Conservation (phyloP, 1,140 invertebrate species). For the Drosophila pseudoananassae region DNA sequence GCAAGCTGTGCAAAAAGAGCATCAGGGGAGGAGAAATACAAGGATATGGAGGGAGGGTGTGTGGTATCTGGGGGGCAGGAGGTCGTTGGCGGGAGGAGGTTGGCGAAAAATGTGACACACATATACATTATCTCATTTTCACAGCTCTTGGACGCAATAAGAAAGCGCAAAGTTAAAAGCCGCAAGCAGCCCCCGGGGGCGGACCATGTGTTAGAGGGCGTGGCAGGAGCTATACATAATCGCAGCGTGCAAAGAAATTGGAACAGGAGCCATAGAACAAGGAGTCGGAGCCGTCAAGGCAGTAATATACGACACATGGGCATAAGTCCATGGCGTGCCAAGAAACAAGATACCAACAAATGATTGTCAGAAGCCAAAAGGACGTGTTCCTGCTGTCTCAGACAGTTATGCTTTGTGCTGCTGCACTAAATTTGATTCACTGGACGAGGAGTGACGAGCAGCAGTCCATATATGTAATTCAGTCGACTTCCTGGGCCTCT, state of each 20-base stretch:
- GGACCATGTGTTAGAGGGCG: constrained; percentile 36
- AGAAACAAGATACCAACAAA: constrained; percentile 58
- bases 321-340: constrained; percentile 31
- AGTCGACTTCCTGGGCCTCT: neutral
- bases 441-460: constrained; percentile 42
- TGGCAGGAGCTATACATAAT: constrained; percentile 57
- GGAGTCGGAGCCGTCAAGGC: constrained; percentile 3
- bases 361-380: constrained; percentile 49
- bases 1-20: constrained; percentile 39
- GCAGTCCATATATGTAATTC: constrained; percentile 11
- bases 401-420: constrained; percentile 34
- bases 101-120: constrained; percentile 72
- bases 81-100: too few species aligned
- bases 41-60: neutral
- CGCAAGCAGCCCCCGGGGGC: constrained; percentile 40
- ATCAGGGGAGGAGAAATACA: constrained; percentile 1
- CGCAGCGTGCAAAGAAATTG: constrained; percentile 24
- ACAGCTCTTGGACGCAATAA: constrained; percentile 70
- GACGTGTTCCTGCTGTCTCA: constrained; percentile 21
- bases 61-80: neutral
- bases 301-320: constrained; percentile 43
- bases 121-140: constrained; percentile 82
- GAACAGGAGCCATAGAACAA: constrained; percentile 7
- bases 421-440: constrained; percentile 69
- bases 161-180: constrained; percentile 78